Evolutionary conservation across 2,113 vertebrate species (phyloP), one percentile per base, ranked within the genome.

Genomic region (Gila orcuttii): DNA sequence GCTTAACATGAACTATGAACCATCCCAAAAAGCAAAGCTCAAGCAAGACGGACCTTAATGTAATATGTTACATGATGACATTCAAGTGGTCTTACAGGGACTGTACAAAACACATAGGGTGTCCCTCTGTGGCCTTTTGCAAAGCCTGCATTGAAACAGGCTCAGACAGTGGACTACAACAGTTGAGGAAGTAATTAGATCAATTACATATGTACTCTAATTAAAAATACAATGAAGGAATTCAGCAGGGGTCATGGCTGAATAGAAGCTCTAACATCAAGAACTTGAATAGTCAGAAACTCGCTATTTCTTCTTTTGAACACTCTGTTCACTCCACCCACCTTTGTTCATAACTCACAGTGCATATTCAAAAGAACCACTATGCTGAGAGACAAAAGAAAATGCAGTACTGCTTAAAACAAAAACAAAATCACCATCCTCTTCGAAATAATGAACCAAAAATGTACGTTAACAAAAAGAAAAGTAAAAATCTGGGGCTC

Each of bases 351-450:
- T 17, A 50, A 75, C 45, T 28, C 42, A 50, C 42, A 17, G 71
- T 17, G 42, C 23, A 75, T 47, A 75, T 50, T 25, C 73, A 50
- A 75, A 50, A 75, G 36, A 75, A 75, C 73, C n/a, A 75, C 13
- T 50, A 75, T 79, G 21, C 31, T 59, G 76, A 59, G 31, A 59
- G 21, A 11, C 31, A 59, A 59, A 79, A 21, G 59, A 75, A 74
- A 75, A 75, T 13, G 39, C 12, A 12, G 15, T 75, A 75, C 73
- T 75, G 42, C 42, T 75, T 75, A 75, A 25, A 75, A 50, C n/a
- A 50, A 75, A 78, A 79, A 79, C 31, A 36, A 59, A 55, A 59
- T 36, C 31, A 39, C 9, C 31, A 33, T 59, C 21, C 71, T 25
- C 23, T 47, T 75, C 3, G n/a, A 79, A 36, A 60, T 78, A 23